A percentile compares a stretch with the other conserved stretches of the same genome.
phyloP scores from a whole-genome alignment of 1,140 invertebrate genomes.

The Chelonus insularis region DNA sequence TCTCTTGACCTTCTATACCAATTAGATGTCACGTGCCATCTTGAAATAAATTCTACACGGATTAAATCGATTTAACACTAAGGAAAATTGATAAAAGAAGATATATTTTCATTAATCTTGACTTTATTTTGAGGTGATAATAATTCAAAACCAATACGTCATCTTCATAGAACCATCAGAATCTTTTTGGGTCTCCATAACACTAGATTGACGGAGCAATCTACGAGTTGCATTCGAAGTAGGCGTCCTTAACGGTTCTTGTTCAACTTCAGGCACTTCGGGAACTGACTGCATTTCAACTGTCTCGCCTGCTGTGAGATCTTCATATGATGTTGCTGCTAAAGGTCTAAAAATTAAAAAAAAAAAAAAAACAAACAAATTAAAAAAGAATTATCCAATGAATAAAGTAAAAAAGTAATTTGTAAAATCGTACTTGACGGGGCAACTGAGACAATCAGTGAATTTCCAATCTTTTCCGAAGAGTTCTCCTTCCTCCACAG shows the following conservation, averaged over 20 bases:
- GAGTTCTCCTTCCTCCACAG: conserved; percentile 82
- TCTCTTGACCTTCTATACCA: neutral
- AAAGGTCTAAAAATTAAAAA: conserved; percentile 38
- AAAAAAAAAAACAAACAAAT: conserved; percentile 19
- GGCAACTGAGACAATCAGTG: conserved; percentile 72
- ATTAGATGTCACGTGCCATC: neutral
- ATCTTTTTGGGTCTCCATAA: conserved; percentile 76
- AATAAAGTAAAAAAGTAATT: conserved; percentile 24
- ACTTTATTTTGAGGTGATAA: conserved; percentile 1
- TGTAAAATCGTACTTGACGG: conserved; percentile 60
- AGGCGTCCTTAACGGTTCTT: conserved; percentile 1
- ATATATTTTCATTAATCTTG: neutral
- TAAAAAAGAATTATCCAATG: conserved; percentile 31
- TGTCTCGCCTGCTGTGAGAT: conserved; percentile 41
- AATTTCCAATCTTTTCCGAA: conserved; percentile 84
- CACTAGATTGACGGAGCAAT: conserved; percentile 71
- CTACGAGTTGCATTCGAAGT: conserved; percentile 51
- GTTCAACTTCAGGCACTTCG: neutral
- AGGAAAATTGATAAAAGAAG: neutral
- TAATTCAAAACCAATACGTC: conserved; percentile 78
- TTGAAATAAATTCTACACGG: no score
- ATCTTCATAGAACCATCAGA: conserved; percentile 77
- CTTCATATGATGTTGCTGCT: conserved; percentile 52
- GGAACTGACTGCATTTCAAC: conserved; percentile 31
- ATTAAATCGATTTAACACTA: conserved; percentile 8